These are phyloP conservation scores for Eristalis tenax DNA, from an alignment of 2,888 invertebrate species.

Conservation along the genomic window DNA sequence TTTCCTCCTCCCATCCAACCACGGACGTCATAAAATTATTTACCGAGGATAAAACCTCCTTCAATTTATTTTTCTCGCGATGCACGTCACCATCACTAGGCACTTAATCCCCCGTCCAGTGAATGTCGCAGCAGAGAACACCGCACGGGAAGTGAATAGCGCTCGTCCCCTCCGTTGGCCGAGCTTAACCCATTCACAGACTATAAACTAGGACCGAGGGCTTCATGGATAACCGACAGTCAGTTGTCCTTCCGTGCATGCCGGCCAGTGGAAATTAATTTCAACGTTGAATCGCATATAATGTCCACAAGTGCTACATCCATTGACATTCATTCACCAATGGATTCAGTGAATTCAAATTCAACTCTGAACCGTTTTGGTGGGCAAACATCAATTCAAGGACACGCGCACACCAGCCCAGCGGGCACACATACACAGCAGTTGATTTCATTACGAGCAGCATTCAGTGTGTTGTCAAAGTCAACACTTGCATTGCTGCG, in stretches of 20 bases:
- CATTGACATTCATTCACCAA: background rate
- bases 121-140: background rate
- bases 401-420: background rate
- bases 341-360: background rate
- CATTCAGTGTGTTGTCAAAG: conserved; percentile 66
- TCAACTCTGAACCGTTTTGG: conserved; percentile 24
- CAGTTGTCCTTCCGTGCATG: background rate
- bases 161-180: background rate
- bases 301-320: background rate
- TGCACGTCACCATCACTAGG: background rate
- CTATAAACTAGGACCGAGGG: background rate
- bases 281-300: background rate
- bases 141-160: background rate
- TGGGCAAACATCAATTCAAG: conserved; percentile 49
- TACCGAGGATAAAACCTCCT: background rate
- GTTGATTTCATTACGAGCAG: conserved; percentile 34
- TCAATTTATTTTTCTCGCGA: background rate
- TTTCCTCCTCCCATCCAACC: background rate
- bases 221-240: background rate
- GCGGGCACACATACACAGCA: background rate
- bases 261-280: background rate
- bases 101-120: background rate
- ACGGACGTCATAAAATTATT: background rate
- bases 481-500: conserved; percentile 61
- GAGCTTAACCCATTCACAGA: background rate